Percentiles rank a stretch among this genome's conserved stretches.
Conservation (phyloP, 2,888 invertebrate genomes). For the Bruchidius siliquastri region DNA sequence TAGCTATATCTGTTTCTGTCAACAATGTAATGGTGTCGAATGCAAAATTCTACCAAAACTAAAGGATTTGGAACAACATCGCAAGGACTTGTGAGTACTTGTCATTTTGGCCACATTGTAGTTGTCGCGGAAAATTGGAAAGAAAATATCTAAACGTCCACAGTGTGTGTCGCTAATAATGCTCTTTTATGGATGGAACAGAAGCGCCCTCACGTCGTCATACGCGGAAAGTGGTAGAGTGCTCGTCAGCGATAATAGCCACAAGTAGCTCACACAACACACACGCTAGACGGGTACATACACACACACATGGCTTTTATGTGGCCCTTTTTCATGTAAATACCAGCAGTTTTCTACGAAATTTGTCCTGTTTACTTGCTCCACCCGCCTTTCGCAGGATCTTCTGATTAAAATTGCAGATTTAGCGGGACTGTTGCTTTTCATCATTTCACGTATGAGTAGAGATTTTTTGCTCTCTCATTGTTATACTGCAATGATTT, state of each 20-base stretch:
- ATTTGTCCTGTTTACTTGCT: conserved; percentile 41
- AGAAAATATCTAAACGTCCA: neutral
- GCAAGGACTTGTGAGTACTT: too few species aligned
- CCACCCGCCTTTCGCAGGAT: conserved; percentile 11
- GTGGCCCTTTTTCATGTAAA: conserved; percentile 39
- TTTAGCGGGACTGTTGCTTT: conserved; percentile 21
- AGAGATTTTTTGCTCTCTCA: conserved; percentile 5
- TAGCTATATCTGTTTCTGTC: too few species aligned
- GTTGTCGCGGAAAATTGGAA: neutral
- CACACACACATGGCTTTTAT: conserved; percentile 29
- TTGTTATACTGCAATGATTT: neutral
- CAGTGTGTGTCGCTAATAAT: conserved; percentile 16
- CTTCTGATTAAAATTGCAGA: conserved; percentile 25
- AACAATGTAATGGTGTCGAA: too few species aligned
- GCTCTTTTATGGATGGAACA: conserved; percentile 30
- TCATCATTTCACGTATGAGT: conserved; percentile 11
- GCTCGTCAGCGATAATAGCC: conserved; percentile 46
- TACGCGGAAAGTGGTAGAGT: conserved; percentile 15
- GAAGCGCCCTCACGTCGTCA: conserved; percentile 26
- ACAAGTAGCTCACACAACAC: conserved; percentile 42
- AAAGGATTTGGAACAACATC: too few species aligned
- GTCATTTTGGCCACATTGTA: too few species aligned
- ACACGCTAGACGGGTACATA: neutral
- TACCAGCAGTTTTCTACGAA: conserved; percentile 40
- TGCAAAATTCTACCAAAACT: too few species aligned